Percentiles rank a stretch among this genome's conserved stretches.
These are phyloP conservation scores for Archegozetes longisetosus DNA, from an alignment of 1,140 invertebrate genomes.

Conservation along the genomic window DNA sequence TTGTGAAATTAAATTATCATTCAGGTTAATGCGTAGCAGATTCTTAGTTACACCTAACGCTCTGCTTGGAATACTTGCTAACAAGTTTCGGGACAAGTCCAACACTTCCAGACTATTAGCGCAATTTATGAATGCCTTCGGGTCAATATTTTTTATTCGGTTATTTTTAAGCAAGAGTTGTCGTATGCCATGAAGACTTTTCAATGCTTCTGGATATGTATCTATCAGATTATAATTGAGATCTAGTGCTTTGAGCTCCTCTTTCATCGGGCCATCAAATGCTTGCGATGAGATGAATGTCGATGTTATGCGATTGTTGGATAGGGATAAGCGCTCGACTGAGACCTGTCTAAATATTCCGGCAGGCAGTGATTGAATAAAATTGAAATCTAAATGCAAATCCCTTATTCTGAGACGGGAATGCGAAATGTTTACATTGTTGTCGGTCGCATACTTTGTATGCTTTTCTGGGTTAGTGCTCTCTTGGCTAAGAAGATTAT, in stretches of 20 bases:
- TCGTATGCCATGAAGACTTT: conserved; percentile 44
- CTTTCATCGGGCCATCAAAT: conserved; percentile 38
- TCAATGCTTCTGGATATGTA: conserved; percentile 39
- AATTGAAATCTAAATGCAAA: conserved; percentile 60
- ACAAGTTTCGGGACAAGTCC: conserved; percentile 59
- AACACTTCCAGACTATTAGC: conserved; percentile 50
- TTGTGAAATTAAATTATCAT: conserved; percentile 63
- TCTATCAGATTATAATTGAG: conserved; percentile 24
- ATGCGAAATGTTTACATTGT: not conserved
- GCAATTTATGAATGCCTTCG: conserved; percentile 59
- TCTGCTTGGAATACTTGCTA: conserved; percentile 48
- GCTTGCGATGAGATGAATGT: conserved; percentile 43
- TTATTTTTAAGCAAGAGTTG: conserved; percentile 71
- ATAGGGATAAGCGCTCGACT: conserved; percentile 53
- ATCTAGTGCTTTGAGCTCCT: conserved; percentile 22
- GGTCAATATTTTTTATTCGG: conserved; percentile 50
- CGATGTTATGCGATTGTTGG: conserved; percentile 50
- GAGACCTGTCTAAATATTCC: conserved; percentile 48
- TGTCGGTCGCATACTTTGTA: not conserved
- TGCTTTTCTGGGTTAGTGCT: not conserved
- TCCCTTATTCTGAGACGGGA: conserved; percentile 39
- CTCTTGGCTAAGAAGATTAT: not conserved
- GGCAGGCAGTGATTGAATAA: conserved; percentile 43
- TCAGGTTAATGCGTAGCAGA: conserved; percentile 63
- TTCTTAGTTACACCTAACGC: conserved; percentile 47